A percentile compares a stretch with the other conserved stretches of the same genome.
These are phyloP conservation scores for Cephus rjabovi DNA, from an alignment of 2,888 invertebrate species.

Conservation along the genomic window DNA sequence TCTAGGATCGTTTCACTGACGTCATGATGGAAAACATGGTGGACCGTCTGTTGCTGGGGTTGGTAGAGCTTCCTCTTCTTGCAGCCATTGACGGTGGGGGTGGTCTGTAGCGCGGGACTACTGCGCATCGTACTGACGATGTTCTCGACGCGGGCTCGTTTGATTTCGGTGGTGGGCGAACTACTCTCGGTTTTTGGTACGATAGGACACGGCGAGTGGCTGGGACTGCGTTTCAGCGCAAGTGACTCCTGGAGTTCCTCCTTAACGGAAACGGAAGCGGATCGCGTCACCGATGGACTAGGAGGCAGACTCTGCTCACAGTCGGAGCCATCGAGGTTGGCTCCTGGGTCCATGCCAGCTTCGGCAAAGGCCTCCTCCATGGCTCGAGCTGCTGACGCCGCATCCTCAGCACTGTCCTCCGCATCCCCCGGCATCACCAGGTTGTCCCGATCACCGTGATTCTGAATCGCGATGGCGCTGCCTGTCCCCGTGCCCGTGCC, in stretches of 20 bases:
- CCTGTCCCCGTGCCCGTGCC: neutral
- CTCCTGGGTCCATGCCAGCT: slow-evolving; percentile 69
- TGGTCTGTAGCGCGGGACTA: slow-evolving; percentile 79
- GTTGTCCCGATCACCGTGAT: slow-evolving; percentile 56
- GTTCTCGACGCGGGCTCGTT: slow-evolving; percentile 94
- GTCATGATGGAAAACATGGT: slow-evolving; percentile 71
- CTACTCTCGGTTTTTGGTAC: slow-evolving; percentile 57
- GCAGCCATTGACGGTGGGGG: slow-evolving; percentile 88
- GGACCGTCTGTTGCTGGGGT: slow-evolving; percentile 89
- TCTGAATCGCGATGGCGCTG: slow-evolving; percentile 15
- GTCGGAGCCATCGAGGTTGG: slow-evolving; percentile 63
- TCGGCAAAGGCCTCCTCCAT: slow-evolving; percentile 76
- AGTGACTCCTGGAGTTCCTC: slow-evolving; percentile 59
- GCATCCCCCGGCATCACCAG: slow-evolving; percentile 63
- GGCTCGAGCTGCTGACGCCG: slow-evolving; percentile 65
- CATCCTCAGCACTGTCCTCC: slow-evolving; percentile 65
- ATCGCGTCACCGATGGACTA: slow-evolving; percentile 60
- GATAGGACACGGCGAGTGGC: slow-evolving; percentile 62
- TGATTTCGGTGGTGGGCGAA: slow-evolving; percentile 80
- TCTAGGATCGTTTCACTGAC: slow-evolving; percentile 72
- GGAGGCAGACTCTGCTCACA: slow-evolving; percentile 63
- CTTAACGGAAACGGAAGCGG: slow-evolving; percentile 62
- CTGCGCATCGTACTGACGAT: slow-evolving; percentile 94
- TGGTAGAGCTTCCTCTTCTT: slow-evolving; percentile 96
- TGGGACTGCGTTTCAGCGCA: slow-evolving; percentile 59